These are phyloP conservation scores for Lota lota DNA, from an alignment of 2,113 vertebrate genomes.

Conservation along the genomic window DNA sequence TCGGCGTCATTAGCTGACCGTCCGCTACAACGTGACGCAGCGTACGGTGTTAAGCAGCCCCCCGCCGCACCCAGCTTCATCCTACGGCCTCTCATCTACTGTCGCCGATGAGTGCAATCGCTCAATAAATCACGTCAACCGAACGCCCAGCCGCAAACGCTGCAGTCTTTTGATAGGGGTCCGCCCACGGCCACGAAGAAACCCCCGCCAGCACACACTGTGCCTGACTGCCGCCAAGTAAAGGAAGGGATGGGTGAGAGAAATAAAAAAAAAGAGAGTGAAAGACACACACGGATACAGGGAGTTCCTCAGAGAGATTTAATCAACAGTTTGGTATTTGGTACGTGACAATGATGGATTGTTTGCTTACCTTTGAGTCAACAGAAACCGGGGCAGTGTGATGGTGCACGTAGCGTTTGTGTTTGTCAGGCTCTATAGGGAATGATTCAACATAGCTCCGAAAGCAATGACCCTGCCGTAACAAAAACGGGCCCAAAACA, in stretches of 20 bases:
- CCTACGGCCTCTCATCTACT: no score
- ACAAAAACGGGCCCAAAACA: not conserved
- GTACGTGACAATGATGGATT: slow-evolving; percentile 42
- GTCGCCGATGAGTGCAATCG: no score
- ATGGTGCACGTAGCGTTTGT: slow-evolving; percentile 6
- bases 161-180: no score
- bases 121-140: no score
- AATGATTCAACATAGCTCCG: slow-evolving; percentile 16
- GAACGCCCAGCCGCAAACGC: no score
- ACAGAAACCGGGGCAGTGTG: slow-evolving; percentile 23
- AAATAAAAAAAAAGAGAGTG: not conserved
- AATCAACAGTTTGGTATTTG: slow-evolving; percentile 12
- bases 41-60: no score
- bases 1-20: no score
- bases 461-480: slow-evolving; percentile 25
- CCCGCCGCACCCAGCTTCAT: no score
- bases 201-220: no score
- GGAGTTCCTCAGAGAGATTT: not conserved
- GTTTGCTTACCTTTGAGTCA: slow-evolving; percentile 33
- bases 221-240: not conserved
- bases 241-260: not conserved
- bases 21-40: no score
- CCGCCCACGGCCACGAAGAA: no score
- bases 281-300: not conserved
- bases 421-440: slow-evolving; percentile 21